Percentiles rank a stretch among this genome's conserved stretches.
Evolutionary conservation across 2,888 invertebrate genomes (phyloP).

Genomic region (Hedya salicella): DNA sequence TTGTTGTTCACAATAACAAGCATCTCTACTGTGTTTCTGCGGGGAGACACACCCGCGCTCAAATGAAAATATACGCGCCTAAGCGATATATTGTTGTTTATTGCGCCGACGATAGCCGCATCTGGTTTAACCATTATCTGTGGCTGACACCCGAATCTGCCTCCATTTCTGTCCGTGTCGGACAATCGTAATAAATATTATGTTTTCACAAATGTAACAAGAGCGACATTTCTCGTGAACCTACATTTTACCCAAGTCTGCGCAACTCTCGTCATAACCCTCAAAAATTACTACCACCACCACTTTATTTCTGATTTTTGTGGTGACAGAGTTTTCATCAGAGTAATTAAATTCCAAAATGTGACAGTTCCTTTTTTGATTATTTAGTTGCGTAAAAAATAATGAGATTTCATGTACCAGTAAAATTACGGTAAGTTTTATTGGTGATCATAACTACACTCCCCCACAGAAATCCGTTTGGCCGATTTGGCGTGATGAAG

Average conservation of each 20-base stretch:
- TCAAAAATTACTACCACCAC: too few relatives aligned
- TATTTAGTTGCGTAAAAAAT: too few relatives aligned
- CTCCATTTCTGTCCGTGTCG: slow-evolving; percentile 5
- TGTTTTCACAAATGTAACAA: neutral
- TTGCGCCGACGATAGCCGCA: slow-evolving; percentile 47
- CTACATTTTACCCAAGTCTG: neutral
- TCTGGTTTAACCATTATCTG: slow-evolving; percentile 40
- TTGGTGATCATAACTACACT: too few relatives aligned
- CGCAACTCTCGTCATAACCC: too few relatives aligned
- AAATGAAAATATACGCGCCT: slow-evolving; percentile 73
- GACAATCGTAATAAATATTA: neutral
- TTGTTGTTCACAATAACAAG: neutral
- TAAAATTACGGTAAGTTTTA: too few relatives aligned
- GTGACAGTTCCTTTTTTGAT: too few relatives aligned
- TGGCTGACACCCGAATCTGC: slow-evolving; percentile 20
- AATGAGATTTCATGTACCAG: too few relatives aligned
- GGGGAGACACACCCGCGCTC: slow-evolving; percentile 45
- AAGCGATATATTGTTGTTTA: slow-evolving; percentile 65
- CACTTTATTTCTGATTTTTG: too few relatives aligned
- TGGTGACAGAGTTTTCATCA: too few relatives aligned
- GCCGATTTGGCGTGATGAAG: too few relatives aligned
- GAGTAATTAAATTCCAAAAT: too few relatives aligned
- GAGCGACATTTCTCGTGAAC: neutral
- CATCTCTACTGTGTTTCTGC: slow-evolving; percentile 24
- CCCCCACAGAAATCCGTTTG: too few relatives aligned